Percentiles rank a stretch among this genome's conserved stretches.
These are phyloP conservation scores for Muntiacus muntjak DNA, from an alignment of 2,113 vertebrate genomes.

Conservation along the genomic window DNA sequence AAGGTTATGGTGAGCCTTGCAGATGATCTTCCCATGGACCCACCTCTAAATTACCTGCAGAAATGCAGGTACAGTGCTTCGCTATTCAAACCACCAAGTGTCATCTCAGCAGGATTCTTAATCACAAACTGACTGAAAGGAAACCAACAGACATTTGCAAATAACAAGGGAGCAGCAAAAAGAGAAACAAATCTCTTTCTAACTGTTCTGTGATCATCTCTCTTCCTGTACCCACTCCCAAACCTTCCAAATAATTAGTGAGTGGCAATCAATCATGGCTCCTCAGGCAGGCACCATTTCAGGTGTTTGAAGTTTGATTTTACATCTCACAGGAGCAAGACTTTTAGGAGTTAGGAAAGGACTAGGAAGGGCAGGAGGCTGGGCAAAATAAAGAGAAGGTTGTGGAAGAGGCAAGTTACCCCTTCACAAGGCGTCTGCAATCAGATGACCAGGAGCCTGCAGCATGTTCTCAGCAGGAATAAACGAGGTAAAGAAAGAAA, in stretches of 20 bases:
- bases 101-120: slow-evolving; percentile 47
- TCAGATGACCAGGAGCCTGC: too few relatives aligned
- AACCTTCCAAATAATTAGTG: not conserved
- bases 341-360: not conserved
- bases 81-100: not conserved
- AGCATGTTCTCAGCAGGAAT: not conserved
- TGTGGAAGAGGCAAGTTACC: not conserved
- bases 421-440: not conserved
- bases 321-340: not conserved
- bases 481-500: not conserved
- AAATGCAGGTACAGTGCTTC: not conserved
- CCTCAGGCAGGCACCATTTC: not conserved
- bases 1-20: not conserved
- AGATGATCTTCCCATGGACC: not conserved
- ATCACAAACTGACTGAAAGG: slow-evolving; percentile 37
- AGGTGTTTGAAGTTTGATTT: not conserved
- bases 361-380: not conserved
- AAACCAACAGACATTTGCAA: not conserved
- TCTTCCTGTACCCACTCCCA: not conserved
- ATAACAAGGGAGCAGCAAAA: not conserved
- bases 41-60: not conserved
- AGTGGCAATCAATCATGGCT: not conserved
- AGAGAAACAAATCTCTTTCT: slow-evolving; percentile 60
- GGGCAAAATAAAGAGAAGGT: not conserved
- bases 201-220: slow-evolving; percentile 20